Conservation (phyloP, 2,888 invertebrate genomes). For the Diplazon laetatorius region DNA sequence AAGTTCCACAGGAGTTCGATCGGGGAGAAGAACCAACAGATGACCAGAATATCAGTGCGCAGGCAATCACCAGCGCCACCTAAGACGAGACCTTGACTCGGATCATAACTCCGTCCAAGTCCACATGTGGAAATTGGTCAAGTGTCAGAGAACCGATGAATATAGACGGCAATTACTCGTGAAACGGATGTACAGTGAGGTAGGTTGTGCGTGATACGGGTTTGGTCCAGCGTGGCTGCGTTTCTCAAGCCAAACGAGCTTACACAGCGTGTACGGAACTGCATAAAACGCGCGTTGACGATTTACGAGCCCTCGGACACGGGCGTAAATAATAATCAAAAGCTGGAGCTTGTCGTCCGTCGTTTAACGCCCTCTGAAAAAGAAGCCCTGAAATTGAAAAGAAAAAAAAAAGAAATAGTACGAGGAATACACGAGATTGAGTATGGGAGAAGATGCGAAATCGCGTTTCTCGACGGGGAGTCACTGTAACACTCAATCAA, state of each 20-base stretch:
- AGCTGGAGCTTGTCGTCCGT: conserved; percentile 6
- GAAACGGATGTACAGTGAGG: conserved; percentile 16
- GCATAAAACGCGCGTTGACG: conserved; percentile 13
- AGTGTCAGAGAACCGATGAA: not conserved
- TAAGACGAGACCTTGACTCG: too few species aligned
- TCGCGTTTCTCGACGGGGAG: conserved; percentile 42
- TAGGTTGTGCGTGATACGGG: conserved; percentile 18
- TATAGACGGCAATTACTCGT: not conserved
- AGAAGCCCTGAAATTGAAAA: conserved; percentile 1
- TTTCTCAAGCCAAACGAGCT: not conserved
- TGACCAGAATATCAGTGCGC: too few species aligned
- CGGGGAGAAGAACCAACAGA: too few species aligned
- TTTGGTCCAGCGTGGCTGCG: not conserved
- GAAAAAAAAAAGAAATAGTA: too few species aligned
- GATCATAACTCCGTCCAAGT: too few species aligned
- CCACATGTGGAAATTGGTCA: not conserved
- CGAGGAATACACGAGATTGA: not conserved
- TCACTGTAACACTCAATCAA: conserved; percentile 38
- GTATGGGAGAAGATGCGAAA: conserved; percentile 37
- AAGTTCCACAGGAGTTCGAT: too few species aligned
- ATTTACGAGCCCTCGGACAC: conserved; percentile 42
- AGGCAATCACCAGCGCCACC: too few species aligned
- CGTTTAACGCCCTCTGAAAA: conserved; percentile 40
- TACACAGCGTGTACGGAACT: not conserved
- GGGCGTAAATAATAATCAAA: conserved; percentile 49